Evolutionary conservation across 2,113 vertebrate species (phyloP), one percentile per base, ranked within the genome.

Genomic region (Calidris pugnax): DNA sequence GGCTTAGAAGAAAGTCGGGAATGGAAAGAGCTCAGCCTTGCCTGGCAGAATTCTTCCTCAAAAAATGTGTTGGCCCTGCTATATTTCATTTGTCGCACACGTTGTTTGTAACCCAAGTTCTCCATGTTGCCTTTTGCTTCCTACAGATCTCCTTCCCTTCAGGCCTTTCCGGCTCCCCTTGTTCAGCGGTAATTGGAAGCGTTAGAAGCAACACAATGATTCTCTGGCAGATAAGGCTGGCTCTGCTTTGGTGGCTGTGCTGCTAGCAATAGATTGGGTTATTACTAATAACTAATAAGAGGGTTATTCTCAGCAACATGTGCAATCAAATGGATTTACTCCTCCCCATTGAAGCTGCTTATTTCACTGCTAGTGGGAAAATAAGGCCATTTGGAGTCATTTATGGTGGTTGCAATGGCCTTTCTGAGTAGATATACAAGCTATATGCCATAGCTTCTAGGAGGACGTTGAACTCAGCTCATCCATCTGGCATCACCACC

Each of bases 271-370:
- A 55, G 77, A 68, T 76, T 62, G 96, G 69, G 80, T 93, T 87
- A 90, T 95, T 87, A 66, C 69, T 50, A 75, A 94, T 93, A 95
- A 84, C 83, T 87, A 85, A 60, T 64, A 90, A 93, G 59, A 78
- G 35, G 32, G 90, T 78, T 93, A 85, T 90, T 96, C 81, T 91
- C n/a, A 7, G 84, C 89, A 96, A 81, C 53, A 14, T 33, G 80
- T 63, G 77, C 87, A 81, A 85, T 97, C 92, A 96, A 92, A 71
- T 87, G 94, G 90, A 95, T 97, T 96, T 95, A 96, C 92, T 95
- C 83, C 73, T 93, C 77, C 93, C 80, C 92, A n/a, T 47, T 56
- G 90, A 87, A 97, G 84, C 92, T 79, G 73, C 76, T 89, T 60
- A 85, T 96, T 96, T 89, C 88, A 35, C 35, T 72, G 90, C 90